These are phyloP conservation scores for Himantopus leucocephalus DNA, from an alignment of 2,113 vertebrate species.

Conservation along the genomic window DNA sequence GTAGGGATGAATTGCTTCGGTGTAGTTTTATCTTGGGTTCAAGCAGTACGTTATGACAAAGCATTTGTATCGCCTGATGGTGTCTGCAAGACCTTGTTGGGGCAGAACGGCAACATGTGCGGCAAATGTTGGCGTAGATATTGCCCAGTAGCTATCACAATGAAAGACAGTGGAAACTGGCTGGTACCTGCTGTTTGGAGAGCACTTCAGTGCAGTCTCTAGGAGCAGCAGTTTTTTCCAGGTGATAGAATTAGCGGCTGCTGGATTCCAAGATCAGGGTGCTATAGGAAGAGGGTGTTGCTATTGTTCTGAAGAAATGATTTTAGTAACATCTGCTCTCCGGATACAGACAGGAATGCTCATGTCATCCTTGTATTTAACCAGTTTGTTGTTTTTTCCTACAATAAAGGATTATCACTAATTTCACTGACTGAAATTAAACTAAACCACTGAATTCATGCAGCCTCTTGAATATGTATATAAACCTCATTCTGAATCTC, in stretches of 20 bases:
- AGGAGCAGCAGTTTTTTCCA: not conserved
- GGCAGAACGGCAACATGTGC: not conserved
- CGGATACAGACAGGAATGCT: not conserved
- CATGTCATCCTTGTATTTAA: not conserved
- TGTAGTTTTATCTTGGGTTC: not conserved
- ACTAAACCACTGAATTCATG: not conserved
- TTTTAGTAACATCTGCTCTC: not conserved
- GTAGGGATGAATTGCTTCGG: not conserved
- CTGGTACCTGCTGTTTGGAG: not conserved
- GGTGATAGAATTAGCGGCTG: not conserved
- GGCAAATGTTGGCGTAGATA: not conserved
- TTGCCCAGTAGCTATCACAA: not conserved
- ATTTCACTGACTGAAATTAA: not conserved
- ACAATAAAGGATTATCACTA: not conserved
- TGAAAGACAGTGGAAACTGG: not conserved
- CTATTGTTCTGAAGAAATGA: not conserved
- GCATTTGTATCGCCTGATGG: not conserved
- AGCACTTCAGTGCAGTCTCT: not conserved
- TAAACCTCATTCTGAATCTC: not conserved
- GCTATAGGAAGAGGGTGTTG: not conserved
- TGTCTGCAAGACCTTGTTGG: not conserved
- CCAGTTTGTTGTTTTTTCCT: not conserved
- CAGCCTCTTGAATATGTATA: not conserved
- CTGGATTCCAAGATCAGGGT: not conserved
- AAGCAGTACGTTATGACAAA: not conserved